Conservation (phyloP, 2,797 vertebrate species). For the Sparus aurata region DNA sequence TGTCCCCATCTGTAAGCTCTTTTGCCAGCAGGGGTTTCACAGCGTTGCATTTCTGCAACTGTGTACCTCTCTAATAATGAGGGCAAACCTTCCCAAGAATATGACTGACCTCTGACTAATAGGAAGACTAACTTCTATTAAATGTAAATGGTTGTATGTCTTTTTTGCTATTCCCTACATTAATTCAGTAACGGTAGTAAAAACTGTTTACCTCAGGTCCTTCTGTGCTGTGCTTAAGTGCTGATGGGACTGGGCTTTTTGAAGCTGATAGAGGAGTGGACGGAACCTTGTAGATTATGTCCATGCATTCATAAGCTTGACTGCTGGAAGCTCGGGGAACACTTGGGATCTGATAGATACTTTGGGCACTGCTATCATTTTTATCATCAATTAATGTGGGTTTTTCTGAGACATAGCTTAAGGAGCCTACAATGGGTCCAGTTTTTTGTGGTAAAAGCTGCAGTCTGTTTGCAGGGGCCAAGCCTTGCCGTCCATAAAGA, state of each 20-base stretch:
- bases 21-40: slow-evolving; percentile 82
- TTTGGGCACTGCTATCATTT: slow-evolving; percentile 24
- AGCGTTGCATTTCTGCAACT: slow-evolving; percentile 72
- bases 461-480: slow-evolving; percentile 95
- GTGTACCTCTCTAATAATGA: slow-evolving; percentile 61
- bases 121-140: slow-evolving; percentile 4
- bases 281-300: slow-evolving; percentile 83
- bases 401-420: slow-evolving; percentile 10
- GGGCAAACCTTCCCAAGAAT: slow-evolving; percentile 57
- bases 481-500: slow-evolving; percentile 90
- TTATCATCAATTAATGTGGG: not conserved
- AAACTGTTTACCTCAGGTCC: slow-evolving; percentile 60
- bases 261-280: slow-evolving; percentile 48
- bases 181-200: slow-evolving; percentile 7
- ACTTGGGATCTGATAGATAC: slow-evolving; percentile 88
- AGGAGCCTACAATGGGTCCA: slow-evolving; percentile 4
- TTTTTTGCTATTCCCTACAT: slow-evolving; percentile 16
- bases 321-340: slow-evolving; percentile 51
- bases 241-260: slow-evolving; percentile 62
- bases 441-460: slow-evolving; percentile 79
- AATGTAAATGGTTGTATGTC: not conserved
- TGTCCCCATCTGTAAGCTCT: slow-evolving; percentile 85
- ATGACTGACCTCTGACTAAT: slow-evolving; percentile 48
- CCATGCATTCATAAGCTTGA: slow-evolving; percentile 88
- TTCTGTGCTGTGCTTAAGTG: slow-evolving; percentile 74